A percentile compares a stretch with the other conserved stretches of the same genome.
Evolutionary conservation across 2,888 invertebrate genomes (phyloP).

Genomic region (Antheraea assamensis): DNA sequence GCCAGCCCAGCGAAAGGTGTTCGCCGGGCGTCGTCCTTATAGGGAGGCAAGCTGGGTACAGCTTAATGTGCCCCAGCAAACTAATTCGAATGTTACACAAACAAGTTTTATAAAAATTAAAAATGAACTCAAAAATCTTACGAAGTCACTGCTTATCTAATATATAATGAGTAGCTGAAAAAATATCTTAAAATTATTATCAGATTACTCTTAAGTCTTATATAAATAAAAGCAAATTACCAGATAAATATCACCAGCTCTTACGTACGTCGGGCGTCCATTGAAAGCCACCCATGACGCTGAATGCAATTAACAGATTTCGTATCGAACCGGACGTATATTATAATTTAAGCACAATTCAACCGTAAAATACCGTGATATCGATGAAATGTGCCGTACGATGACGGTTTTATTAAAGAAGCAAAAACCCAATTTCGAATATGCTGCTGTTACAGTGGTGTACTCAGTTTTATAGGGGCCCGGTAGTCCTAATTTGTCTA

Average conservation of each 20-base stretch:
- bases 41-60: too few species aligned
- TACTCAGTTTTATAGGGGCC: too few species aligned
- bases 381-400: not conserved
- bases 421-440: slow-evolving; percentile 20
- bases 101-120: too few species aligned
- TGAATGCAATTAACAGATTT: slow-evolving; percentile 31
- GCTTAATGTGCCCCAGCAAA: too few species aligned
- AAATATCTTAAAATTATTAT: not conserved
- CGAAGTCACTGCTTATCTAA: too few species aligned
- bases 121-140: too few species aligned
- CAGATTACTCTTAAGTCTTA: not conserved
- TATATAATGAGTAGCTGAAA: too few species aligned
- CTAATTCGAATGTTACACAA: too few species aligned
- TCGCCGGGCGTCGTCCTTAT: too few species aligned
- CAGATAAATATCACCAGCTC: not conserved
- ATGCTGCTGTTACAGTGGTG: not conserved
- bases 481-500: too few species aligned
- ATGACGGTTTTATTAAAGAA: slow-evolving; percentile 15
- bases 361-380: slow-evolving; percentile 29
- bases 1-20: too few species aligned
- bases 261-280: slow-evolving; percentile 5
- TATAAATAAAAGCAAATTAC: not conserved
- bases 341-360: slow-evolving; percentile 37
- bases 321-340: slow-evolving; percentile 30
- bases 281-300: slow-evolving; percentile 38